Base-by-base conservation (phyloP, 2,797 vertebrate species). In the Crypturellus tataupa region DNA sequence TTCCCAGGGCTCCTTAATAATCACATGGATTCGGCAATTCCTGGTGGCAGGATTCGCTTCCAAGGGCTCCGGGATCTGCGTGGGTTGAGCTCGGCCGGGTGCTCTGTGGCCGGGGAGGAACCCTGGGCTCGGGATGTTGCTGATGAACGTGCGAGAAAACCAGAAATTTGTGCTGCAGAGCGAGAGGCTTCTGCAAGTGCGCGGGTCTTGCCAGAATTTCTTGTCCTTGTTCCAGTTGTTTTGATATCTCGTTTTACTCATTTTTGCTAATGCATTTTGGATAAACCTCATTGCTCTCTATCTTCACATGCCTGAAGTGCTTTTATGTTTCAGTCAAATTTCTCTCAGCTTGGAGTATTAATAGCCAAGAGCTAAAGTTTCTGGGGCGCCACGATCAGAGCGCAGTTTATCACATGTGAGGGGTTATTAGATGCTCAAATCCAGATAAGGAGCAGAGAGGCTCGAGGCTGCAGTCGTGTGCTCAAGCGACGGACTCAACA, bases 101-200 rank as follows among this genome's bases (percentile, higher is more conserved):
- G 42, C 42, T 18, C 42, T 4, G 42, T 18, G 42, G 16, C 42
- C 42, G 42, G 42, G 42, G 42, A 44, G 35, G 42, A 27, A 73
- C 11, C 42, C 12, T 46, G 73, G 0, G 9, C 18, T 31, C 58
- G 83, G 49, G 85, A 70, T 62, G 40, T 53, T 85, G 59, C 21
- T 72, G 62, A 51, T 60, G 5, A 44, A 1, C 4, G 17, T 21
- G 21, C 16, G 58, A 7, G 42, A 24, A 44, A 78, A 51, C 11
- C 68, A 44, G 69, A 70, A 49, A 40, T 65, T 77, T 85, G 65
- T 87, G 89, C 85, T 80, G 69, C 33, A 73, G 79, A 85, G 53
- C 68, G 17, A 46, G 87, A 65, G 76, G 37, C 72, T 80, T 24
- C 39, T 18, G 19, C 31, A 49, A 67, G 17, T 35, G 46, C 31